Percentiles rank a stretch among this genome's conserved stretches.
phyloP scores from a whole-genome alignment of 2,113 vertebrate species.

The Pedetes capensis region DNA sequence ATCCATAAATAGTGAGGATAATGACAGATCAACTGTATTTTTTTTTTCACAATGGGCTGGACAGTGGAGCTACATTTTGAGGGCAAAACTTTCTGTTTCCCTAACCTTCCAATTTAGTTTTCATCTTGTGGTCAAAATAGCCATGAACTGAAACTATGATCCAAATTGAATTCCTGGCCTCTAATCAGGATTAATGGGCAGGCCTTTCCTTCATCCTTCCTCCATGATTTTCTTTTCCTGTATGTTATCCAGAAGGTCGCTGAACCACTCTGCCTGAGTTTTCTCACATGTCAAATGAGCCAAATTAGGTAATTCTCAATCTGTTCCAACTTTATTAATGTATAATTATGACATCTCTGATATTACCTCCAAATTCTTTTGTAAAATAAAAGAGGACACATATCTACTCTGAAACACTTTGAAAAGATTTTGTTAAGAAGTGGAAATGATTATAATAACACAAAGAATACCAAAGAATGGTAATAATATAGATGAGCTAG shows the following conservation, averaged over 20 bases:
- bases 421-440: constrained; percentile 12
- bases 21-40: neutral
- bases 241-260: neutral
- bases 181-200: neutral
- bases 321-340: neutral
- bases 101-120: constrained; percentile 5
- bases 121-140: constrained; percentile 13
- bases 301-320: neutral
- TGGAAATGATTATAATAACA: too few species aligned
- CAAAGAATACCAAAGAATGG: too few species aligned
- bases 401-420: neutral
- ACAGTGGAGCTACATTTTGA: neutral
- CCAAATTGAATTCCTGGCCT: neutral
- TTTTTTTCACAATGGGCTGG: neutral
- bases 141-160: neutral
- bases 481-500: too few species aligned
- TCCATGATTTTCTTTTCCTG: neutral
- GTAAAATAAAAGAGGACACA: neutral
- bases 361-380: neutral
- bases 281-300: neutral
- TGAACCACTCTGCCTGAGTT: neutral
- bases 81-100: constrained; percentile 18
- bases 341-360: neutral
- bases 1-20: neutral
- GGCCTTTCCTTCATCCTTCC: neutral